Evolutionary conservation across 2,113 vertebrate genomes (phyloP), one percentile per base, ranked within the genome.

Genomic region (Bubo scandiacus): DNA sequence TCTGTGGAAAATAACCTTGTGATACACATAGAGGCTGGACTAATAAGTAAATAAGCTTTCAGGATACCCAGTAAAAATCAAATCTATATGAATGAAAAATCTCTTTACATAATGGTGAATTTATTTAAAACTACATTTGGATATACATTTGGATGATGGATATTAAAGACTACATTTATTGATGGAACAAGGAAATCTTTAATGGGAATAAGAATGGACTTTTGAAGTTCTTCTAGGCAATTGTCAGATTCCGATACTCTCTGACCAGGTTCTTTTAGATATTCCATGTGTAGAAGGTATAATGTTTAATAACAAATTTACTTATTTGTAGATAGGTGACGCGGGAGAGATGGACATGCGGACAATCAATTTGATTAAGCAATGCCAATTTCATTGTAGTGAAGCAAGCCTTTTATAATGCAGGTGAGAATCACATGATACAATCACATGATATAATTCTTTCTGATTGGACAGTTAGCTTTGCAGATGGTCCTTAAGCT

Each of bases 211-310:
- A 68, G 17, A 82, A 42, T 18, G 3, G 8, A 45, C 52, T 68
- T 88, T 36, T 67, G 2, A 27, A 52, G 5, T 62, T 58, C 1
- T 42, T 65, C 15, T 47, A 29, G 38, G 9, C 84, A 83, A 36
- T 30, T 67, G 5, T 90, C 10, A 43, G 15, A 63, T 4, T 63
- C 19, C 36, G 36, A 34, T 32, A 43, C 5, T 38, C 4, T 71
- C n/a, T 89, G 45, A 29, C 22, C 8, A 5, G 10, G 4, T 36
- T 45, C 7, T 57, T 87, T 84, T 47, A 75, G 52, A 12, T 52
- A 62, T 57, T 87, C 26, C 6, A 38, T 1, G 0, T 2, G 2
- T 62, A 13, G 5, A 67, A 58, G 3, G 1, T 72, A 34, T 71
- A 34, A 38, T 34, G 11, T 54, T 38, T 67, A n/a, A 38, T 43